phyloP scores from a whole-genome alignment of 2,113 vertebrate species.

The Hucho hucho region DNA sequence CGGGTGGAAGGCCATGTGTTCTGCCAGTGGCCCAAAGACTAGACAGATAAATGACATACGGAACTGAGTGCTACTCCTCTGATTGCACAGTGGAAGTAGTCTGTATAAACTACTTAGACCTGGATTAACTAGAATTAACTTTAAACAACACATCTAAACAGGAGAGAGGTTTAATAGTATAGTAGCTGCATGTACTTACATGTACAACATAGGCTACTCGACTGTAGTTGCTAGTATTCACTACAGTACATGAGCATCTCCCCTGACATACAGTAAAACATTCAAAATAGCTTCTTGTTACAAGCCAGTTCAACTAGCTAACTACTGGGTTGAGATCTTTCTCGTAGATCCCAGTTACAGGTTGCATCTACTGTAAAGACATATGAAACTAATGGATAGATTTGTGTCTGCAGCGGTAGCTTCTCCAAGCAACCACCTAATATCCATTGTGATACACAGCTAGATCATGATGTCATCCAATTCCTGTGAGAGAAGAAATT shows the following conservation, averaged over 20 bases:
- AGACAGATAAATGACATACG: slow-evolving; percentile 69
- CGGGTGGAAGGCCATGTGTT: slow-evolving; percentile 26
- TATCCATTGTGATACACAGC: neutral
- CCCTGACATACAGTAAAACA: no score
- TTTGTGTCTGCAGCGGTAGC: slow-evolving; percentile 14
- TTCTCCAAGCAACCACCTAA: neutral
- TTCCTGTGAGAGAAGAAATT: slow-evolving; percentile 40
- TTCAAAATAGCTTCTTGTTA: no score
- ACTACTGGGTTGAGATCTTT: neutral
- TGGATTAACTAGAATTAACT: slow-evolving; percentile 38
- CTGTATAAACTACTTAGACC: slow-evolving; percentile 20
- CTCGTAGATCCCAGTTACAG: neutral
- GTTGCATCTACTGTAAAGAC: slow-evolving; percentile 5
- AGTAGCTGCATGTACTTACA: no score
- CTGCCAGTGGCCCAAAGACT: slow-evolving; percentile 41
- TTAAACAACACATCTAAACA: no score
- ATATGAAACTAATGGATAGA: neutral
- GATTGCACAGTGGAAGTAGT: slow-evolving; percentile 55
- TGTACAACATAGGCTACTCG: neutral
- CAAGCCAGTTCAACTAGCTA: neutral
- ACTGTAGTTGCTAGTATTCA: neutral
- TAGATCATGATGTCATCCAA: slow-evolving; percentile 40
- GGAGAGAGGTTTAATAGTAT: no score
- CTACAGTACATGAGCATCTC: neutral
- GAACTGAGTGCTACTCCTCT: slow-evolving; percentile 54